phyloP scores from a whole-genome alignment of 2,888 invertebrate species.

The Gryllus longicercus region DNA sequence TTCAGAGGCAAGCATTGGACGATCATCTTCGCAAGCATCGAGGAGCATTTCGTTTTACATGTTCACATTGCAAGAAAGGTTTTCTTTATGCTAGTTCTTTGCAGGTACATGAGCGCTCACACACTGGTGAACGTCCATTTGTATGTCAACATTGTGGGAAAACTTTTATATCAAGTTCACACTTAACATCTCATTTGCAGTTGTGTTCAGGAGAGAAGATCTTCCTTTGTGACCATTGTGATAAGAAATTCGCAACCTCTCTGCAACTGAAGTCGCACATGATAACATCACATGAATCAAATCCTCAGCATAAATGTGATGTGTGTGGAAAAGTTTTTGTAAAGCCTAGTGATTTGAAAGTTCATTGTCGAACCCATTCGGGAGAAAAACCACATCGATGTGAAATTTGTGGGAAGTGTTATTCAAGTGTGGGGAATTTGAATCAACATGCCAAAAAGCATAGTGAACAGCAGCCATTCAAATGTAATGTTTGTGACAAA shows the following conservation, averaged over 20 bases:
- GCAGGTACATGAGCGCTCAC: constrained; percentile 34
- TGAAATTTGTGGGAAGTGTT: constrained; percentile 36
- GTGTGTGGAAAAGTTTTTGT: constrained; percentile 36
- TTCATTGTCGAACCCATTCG: constrained; percentile 35
- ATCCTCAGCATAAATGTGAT: constrained; percentile 32
- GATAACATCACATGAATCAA: constrained; percentile 31
- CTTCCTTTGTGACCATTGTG: constrained; percentile 34
- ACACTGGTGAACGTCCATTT: constrained; percentile 36
- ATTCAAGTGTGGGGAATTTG: constrained; percentile 36
- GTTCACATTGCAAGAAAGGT: constrained; percentile 35
- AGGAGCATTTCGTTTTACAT: constrained; percentile 34
- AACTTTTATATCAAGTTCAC: constrained; percentile 32
- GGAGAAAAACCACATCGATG: constrained; percentile 37
- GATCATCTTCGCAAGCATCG: constrained; percentile 36
- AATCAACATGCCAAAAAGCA: constrained; percentile 37
- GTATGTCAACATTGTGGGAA: constrained; percentile 37
- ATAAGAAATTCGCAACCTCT: constrained; percentile 33
- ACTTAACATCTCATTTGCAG: constrained; percentile 33
- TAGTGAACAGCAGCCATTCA: constrained; percentile 32
- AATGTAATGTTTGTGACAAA: constrained; percentile 36
- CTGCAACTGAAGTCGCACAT: constrained; percentile 32
- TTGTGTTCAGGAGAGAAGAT: constrained; percentile 34
- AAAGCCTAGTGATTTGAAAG: constrained; percentile 35
- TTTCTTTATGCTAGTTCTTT: constrained; percentile 35
- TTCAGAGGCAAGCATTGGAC: constrained; percentile 35